A percentile compares a stretch with the other conserved stretches of the same genome.
These are phyloP conservation scores for Yoshiicerus persimilis DNA, from an alignment of 1,140 invertebrate species.

Conservation along the genomic window DNA sequence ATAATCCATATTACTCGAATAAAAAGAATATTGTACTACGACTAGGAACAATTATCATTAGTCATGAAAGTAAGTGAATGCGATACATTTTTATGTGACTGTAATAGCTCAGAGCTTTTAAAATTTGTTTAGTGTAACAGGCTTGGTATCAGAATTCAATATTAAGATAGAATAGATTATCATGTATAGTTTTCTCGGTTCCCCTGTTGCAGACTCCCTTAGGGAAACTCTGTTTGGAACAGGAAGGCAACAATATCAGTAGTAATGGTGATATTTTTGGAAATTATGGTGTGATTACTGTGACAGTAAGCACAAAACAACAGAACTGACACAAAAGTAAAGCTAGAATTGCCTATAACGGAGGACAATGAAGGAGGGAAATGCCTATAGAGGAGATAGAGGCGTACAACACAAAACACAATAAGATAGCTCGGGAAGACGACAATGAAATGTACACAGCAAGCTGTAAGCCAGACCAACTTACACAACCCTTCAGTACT, in stretches of 20 bases:
- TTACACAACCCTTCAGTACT: neutral
- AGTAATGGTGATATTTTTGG: neutral
- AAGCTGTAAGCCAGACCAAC: neutral
- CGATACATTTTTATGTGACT: neutral
- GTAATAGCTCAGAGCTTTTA: neutral
- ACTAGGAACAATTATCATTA: too few relatives aligned
- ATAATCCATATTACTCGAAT: too few relatives aligned
- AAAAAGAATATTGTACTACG: too few relatives aligned
- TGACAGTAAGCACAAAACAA: conserved; percentile 3
- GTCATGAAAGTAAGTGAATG: neutral
- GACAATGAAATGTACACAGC: neutral
- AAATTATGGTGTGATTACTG: conserved; percentile 18
- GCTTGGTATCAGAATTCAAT: neutral
- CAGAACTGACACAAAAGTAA: neutral
- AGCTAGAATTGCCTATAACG: neutral
- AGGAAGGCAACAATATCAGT: neutral
- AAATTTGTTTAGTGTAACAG: neutral
- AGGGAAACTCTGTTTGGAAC: neutral
- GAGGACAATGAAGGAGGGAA: neutral
- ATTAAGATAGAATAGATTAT: neutral
- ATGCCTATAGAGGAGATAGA: too few relatives aligned
- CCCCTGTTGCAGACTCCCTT: neutral
- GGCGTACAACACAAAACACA: neutral
- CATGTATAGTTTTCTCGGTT: neutral
- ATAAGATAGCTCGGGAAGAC: neutral